Conservation (phyloP, 2,797 vertebrate genomes). For the Eremophila alpestris region DNA sequence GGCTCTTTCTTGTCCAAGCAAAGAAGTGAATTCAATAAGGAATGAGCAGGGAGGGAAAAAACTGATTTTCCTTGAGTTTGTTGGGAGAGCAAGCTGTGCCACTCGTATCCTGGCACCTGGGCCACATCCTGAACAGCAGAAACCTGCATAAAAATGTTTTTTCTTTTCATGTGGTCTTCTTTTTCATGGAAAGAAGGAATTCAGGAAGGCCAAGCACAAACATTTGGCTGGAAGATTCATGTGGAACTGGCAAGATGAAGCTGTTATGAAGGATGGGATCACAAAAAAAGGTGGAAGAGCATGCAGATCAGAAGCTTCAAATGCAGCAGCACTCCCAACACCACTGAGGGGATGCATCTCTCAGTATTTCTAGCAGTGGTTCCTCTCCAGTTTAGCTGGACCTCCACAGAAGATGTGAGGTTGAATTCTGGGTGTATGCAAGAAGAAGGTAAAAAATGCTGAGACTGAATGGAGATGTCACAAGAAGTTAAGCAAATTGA, state of each 20-base stretch:
- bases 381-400: not conserved
- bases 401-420: not conserved
- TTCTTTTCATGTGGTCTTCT: not conserved
- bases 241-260: accelerated
- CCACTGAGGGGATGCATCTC: not conserved
- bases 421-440: not conserved
- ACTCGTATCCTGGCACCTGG: accelerated
- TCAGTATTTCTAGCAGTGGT: not conserved
- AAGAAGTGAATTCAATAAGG: not conserved
- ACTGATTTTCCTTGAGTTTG: not conserved
- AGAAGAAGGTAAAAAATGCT: not conserved
- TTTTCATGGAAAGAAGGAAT: not conserved
- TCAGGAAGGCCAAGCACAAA: not conserved
- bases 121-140: not conserved
- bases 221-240: not conserved
- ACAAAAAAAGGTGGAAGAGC: not conserved
- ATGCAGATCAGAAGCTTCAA: not conserved
- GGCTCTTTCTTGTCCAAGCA: not conserved
- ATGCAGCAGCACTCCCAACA: not conserved
- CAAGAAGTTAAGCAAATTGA: not conserved
- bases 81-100: not conserved
- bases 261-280: accelerated
- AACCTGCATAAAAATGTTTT: accelerated
- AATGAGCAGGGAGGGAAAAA: not conserved
- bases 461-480: not conserved